phyloP scores from a whole-genome alignment of 2,113 vertebrate genomes.

The Maccullochella peelii region DNA sequence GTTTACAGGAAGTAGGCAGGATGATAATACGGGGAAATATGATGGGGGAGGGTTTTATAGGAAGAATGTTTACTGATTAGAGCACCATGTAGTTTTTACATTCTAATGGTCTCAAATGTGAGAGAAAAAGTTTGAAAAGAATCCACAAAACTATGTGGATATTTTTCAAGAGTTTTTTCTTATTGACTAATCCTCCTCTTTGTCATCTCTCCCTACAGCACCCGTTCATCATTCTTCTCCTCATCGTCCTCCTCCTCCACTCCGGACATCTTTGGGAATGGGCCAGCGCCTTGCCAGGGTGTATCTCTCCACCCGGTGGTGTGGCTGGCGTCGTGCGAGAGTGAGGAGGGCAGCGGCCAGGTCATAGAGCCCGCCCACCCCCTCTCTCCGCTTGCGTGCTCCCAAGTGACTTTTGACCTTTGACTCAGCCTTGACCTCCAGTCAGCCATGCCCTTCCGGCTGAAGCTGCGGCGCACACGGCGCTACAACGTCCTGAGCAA shows the following conservation, averaged over 20 bases:
- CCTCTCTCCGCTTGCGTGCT: conserved; percentile 45
- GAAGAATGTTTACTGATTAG: conserved; percentile 3
- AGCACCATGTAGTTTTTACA: neutral
- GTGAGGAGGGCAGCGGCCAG: conserved; percentile 68
- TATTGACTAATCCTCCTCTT: conserved; percentile 17
- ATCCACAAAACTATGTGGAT: neutral
- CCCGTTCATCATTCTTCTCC: conserved; percentile 28
- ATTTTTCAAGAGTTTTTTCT: conserved; percentile 5
- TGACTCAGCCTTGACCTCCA: conserved; percentile 59
- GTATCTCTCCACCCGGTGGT: conserved; percentile 78
- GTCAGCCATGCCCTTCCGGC: conserved; percentile 93
- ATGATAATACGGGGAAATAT: neutral
- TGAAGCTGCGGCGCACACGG: conserved; percentile 92
- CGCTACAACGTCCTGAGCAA: conserved; percentile 98
- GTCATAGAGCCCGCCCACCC: conserved; percentile 65
- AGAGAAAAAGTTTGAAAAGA: neutral
- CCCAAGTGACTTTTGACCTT: conserved; percentile 71
- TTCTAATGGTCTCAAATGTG: neutral
- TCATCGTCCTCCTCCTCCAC: conserved; percentile 57
- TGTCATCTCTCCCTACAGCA: conserved; percentile 58
- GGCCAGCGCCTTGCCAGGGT: conserved; percentile 80
- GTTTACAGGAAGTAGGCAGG: conserved; percentile 15
- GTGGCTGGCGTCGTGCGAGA: conserved; percentile 76
- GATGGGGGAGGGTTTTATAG: conserved; percentile 15
- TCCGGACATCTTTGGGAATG: conserved; percentile 81